Percentiles rank a stretch among this genome's conserved stretches.
phyloP scores from a whole-genome alignment of 1,140 invertebrate genomes.

The Cyclina sinensis region DNA sequence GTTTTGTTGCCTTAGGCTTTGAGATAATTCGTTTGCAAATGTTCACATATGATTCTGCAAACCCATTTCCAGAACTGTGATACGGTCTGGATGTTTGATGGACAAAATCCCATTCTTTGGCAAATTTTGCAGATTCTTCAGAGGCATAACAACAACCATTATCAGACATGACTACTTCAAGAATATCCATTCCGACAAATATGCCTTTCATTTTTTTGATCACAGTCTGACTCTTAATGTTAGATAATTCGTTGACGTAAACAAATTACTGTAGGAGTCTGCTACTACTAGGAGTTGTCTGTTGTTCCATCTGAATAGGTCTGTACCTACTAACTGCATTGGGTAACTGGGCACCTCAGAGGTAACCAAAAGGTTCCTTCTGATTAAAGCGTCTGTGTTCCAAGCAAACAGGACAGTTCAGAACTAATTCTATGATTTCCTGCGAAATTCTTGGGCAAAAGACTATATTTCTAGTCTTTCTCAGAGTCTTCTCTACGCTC shows the following conservation, averaged over 20 bases:
- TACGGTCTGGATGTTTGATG: constrained; percentile 69
- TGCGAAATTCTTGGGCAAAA: constrained; percentile 60
- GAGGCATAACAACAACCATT: constrained; percentile 69
- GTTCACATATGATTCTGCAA: constrained; percentile 64
- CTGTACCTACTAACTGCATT: constrained; percentile 4
- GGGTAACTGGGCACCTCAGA: not conserved
- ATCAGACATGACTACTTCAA: constrained; percentile 48
- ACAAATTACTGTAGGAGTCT: constrained; percentile 51
- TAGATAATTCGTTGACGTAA: constrained; percentile 9
- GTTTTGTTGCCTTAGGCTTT: too few relatives aligned
- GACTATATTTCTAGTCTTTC: constrained; percentile 6
- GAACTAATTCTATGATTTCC: constrained; percentile 46
- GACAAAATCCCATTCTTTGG: constrained; percentile 60
- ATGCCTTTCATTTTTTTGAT: constrained; percentile 9
- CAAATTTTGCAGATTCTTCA: constrained; percentile 67
- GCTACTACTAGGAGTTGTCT: constrained; percentile 1
- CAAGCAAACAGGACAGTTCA: constrained; percentile 25
- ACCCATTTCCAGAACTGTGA: constrained; percentile 68
- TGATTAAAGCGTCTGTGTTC: not conserved
- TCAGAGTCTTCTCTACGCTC: constrained; percentile 35
- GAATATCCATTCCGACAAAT: constrained; percentile 28
- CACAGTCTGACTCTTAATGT: not conserved
- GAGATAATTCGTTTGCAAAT: too few relatives aligned
- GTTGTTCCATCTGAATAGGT: constrained; percentile 6
- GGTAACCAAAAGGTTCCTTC: not conserved